A percentile compares a stretch with the other conserved stretches of the same genome.
Evolutionary conservation across 2,797 vertebrate species (phyloP).

Genomic region (Choloepus didactylus): DNA sequence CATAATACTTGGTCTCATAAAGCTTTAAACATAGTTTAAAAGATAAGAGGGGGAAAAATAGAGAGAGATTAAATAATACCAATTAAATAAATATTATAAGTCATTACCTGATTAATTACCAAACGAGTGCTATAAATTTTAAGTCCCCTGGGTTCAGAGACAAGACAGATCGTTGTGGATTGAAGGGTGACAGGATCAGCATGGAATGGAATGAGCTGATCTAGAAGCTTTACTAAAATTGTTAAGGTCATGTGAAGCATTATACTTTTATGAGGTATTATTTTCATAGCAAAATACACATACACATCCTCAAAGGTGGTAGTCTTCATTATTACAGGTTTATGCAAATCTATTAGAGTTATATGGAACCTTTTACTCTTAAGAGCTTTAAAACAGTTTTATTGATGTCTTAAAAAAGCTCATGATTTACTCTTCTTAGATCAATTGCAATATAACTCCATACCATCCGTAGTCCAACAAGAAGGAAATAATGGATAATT

Average conservation of each 20-base stretch:
- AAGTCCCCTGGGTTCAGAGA: slow-evolving; percentile 30
- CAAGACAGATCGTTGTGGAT: not conserved
- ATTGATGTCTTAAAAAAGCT: slow-evolving; percentile 20
- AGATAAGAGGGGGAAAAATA: not conserved
- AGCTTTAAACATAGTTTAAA: slow-evolving; percentile 31
- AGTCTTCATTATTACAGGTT: not conserved
- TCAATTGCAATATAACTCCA: not conserved
- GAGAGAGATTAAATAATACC: slow-evolving; percentile 37
- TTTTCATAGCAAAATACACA: not conserved
- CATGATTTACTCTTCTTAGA: not conserved
- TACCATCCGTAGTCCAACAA: not conserved
- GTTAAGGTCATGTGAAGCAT: not conserved
- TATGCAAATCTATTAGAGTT: not conserved
- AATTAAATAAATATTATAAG: slow-evolving; percentile 59
- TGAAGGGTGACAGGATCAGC: not conserved
- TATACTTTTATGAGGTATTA: not conserved
- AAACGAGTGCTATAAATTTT: slow-evolving; percentile 60
- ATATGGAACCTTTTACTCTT: not conserved
- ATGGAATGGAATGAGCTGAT: not conserved
- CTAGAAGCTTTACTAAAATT: not conserved
- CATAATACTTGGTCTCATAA: not conserved
- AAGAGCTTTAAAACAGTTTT: not conserved
- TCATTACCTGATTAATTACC: slow-evolving; percentile 54
- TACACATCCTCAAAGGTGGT: not conserved
- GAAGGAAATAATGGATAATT: slow-evolving; percentile 26